A percentile compares a stretch with the other conserved stretches of the same genome.
Conservation (phyloP, 2,888 invertebrate genomes). For the Drosophila cracens region DNA sequence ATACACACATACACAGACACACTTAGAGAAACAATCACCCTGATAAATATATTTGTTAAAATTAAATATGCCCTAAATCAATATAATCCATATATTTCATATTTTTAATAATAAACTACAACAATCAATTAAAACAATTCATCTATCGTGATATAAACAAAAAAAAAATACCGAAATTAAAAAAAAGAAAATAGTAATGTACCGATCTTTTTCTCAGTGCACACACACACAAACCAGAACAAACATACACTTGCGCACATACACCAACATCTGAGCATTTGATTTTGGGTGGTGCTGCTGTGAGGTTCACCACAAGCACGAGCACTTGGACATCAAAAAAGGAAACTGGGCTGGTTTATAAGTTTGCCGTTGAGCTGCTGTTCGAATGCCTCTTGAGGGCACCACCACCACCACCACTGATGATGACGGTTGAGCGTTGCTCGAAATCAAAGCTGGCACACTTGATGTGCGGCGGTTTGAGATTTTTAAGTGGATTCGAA, state of each 20-base stretch:
- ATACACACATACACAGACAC: constrained; percentile 11
- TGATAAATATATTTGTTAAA: neutral
- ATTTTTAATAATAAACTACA: neutral
- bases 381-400: constrained; percentile 35
- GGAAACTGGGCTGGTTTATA: constrained; percentile 27
- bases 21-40: neutral
- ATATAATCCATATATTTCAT: neutral
- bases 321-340: constrained; percentile 13
- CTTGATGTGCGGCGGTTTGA: constrained; percentile 60
- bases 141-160: neutral
- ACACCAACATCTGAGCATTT: neutral
- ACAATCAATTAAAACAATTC: neutral
- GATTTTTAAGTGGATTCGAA: constrained; percentile 24
- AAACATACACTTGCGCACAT: constrained; percentile 3
- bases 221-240: neutral
- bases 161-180: neutral
- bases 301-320: constrained; percentile 39
- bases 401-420: neutral
- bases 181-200: neutral
- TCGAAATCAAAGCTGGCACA: constrained; percentile 64
- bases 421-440: constrained; percentile 29
- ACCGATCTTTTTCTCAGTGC: neutral
- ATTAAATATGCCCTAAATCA: neutral
- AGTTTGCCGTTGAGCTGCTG: constrained; percentile 42
- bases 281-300: constrained; percentile 8